phyloP scores from a whole-genome alignment of 1,140 invertebrate genomes.

The Drosophila simulans region DNA sequence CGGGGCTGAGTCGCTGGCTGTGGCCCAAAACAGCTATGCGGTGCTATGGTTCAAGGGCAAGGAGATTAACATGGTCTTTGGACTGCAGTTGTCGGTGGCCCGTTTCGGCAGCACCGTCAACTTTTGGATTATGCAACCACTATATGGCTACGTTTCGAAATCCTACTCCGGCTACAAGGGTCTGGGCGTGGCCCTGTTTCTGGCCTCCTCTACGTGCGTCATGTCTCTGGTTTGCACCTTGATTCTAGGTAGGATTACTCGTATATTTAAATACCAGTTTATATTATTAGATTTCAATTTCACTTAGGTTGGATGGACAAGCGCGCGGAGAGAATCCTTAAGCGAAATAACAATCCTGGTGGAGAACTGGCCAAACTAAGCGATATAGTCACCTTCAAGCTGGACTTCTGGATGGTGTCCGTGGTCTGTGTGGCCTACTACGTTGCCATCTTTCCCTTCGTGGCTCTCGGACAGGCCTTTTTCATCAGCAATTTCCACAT shows the following conservation, averaged over 20 bases:
- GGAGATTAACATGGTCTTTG: slow-evolving; percentile 99
- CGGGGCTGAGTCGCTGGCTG: slow-evolving; percentile 97
- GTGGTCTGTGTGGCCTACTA: slow-evolving; percentile 97
- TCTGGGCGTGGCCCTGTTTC: slow-evolving; percentile 92
- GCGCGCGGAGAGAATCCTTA: slow-evolving; percentile 92
- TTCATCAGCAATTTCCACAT: slow-evolving; percentile 94
- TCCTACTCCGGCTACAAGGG: slow-evolving; percentile 89
- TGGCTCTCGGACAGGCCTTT: slow-evolving; percentile 97
- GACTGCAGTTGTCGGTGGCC: slow-evolving; percentile 96
- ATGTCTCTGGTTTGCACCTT: slow-evolving; percentile 93
- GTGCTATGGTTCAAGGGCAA: slow-evolving; percentile 99
- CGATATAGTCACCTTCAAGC: slow-evolving; percentile 94
- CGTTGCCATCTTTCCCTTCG: slow-evolving; percentile 98
- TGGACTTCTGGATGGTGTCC: slow-evolving; percentile 95
- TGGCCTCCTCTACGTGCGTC: slow-evolving; percentile 92
- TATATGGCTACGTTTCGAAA: slow-evolving; percentile 91
- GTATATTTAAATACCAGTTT: not conserved
- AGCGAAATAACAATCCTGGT: slow-evolving; percentile 87
- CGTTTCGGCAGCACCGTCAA: slow-evolving; percentile 97
- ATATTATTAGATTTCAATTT: not conserved
- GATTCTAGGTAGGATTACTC: slow-evolving; percentile 85
- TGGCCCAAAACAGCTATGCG: slow-evolving; percentile 98
- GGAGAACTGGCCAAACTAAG: slow-evolving; percentile 91
- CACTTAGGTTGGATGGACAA: slow-evolving; percentile 90
- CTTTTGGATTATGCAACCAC: slow-evolving; percentile 94